phyloP scores from a whole-genome alignment of 2,113 vertebrate species.

The Ciconia stormi region DNA sequence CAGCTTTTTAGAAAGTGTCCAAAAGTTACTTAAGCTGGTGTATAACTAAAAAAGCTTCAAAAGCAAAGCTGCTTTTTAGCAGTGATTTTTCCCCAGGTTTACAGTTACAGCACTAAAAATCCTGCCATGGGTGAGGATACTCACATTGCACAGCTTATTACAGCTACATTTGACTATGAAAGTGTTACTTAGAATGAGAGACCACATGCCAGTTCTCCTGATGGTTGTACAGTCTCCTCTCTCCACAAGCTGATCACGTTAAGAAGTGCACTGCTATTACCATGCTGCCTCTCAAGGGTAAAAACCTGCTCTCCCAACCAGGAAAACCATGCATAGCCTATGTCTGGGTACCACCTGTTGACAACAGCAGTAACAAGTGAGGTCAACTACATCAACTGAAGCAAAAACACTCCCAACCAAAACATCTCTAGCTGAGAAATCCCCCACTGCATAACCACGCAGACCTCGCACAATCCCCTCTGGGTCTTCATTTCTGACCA shows the following conservation, averaged over 20 bases:
- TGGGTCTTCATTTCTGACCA: background rate
- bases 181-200: background rate
- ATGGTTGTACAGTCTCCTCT: background rate
- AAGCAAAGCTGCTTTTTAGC: background rate
- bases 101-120: background rate
- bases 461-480: background rate
- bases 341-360: background rate
- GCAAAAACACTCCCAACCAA: background rate
- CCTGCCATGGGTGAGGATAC: background rate
- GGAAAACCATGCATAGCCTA: background rate
- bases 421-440: background rate
- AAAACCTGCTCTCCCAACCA: background rate
- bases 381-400: background rate
- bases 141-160: background rate
- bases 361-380: background rate
- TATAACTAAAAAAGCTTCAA: background rate
- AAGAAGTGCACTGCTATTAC: background rate
- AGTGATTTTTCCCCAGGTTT: background rate
- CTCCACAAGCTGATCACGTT: background rate
- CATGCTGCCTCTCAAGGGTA: background rate
- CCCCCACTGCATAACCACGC: rapidly evolving
- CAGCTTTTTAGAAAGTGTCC: background rate
- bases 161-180: background rate
- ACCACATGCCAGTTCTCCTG: background rate
- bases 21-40: background rate